These are phyloP conservation scores for Leptestheria dahalacensis DNA, from an alignment of 1,140 invertebrate genomes.

Conservation along the genomic window DNA sequence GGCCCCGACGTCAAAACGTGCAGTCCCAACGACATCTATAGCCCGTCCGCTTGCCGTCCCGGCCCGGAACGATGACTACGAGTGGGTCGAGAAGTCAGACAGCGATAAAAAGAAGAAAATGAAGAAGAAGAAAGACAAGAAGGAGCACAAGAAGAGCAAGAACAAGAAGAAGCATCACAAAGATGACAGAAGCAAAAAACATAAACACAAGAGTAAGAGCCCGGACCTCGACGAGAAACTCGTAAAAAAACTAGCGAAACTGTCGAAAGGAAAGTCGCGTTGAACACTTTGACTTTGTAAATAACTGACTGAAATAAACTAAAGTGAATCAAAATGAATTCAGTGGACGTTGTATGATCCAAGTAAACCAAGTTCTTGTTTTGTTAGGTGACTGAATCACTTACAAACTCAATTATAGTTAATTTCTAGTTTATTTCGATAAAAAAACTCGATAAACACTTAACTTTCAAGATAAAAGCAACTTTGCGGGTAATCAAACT, in stretches of 20 bases:
- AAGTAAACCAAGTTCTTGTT: too few species aligned
- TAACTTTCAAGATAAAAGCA: too few species aligned
- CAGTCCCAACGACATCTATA: neutral
- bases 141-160: conserved; percentile 9
- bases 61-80: neutral
- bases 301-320: neutral
- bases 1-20: neutral
- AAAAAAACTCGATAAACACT: too few species aligned
- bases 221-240: neutral
- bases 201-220: neutral
- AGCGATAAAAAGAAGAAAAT: conserved; percentile 1
- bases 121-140: conserved; percentile 6
- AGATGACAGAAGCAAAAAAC: neutral
- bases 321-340: neutral
- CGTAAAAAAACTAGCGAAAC: neutral
- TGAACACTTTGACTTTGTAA: neutral
- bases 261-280: neutral
- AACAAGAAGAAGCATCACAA: neutral
- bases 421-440: too few species aligned
- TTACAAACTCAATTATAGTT: too few species aligned
- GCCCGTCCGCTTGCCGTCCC: too few species aligned
- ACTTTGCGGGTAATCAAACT: too few species aligned
- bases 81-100: neutral
- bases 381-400: too few species aligned
- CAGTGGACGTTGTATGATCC: neutral